Base-by-base conservation (phyloP, 23 tunicate genomes). In the Ascidia mentula region DNA sequence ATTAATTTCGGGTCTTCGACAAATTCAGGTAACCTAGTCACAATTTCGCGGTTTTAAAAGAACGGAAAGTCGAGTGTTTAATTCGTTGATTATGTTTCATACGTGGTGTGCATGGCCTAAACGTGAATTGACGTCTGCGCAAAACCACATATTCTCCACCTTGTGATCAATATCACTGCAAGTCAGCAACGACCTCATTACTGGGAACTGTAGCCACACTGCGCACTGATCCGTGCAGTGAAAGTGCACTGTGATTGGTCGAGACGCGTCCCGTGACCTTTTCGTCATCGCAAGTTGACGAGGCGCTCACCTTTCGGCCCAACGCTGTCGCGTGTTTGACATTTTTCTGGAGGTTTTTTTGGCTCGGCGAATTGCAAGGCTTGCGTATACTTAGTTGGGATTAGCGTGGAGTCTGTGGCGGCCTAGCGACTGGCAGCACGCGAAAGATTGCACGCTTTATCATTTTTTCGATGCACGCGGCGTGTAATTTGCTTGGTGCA, bases 231-330 rank as follows among this genome's bases (percentile, higher is more conserved):
- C 28, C 65, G 65, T 53, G 65, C 65, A 53, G 65, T 53, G 65
- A 53, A 53, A 53, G 65, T 53, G 65, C 65, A 28, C 65, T 9
- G 28, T 53, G 65, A 53, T 53, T 53, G 65, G 65, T 53, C 13
- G 13, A 53, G 7, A 26, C 24, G 65, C 65, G 65, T 53, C 65
- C 24, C 65, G 65, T 53, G 65, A 53, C 65, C 65, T 53, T 53
- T 53, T 53, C 65, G 13, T 53, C 28, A 26, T 53, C 28, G 65
- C 1, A 9, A 53, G 24, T 53, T 53, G 65, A 53, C 65, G 65
- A 53, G 65, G 65, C 65, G 22, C 24, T 53, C 65, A 53, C 65
- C 65, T 53, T 53, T 53, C 13, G 65, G 65, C 65, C 65, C 28
- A 3, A 26, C 28, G 28, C 24, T 9, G 65, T 53, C 65, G 65